Evolutionary conservation across 53 echinoderm and acorn worm species (phyloP).

Genomic region (Holothuria scabra): DNA sequence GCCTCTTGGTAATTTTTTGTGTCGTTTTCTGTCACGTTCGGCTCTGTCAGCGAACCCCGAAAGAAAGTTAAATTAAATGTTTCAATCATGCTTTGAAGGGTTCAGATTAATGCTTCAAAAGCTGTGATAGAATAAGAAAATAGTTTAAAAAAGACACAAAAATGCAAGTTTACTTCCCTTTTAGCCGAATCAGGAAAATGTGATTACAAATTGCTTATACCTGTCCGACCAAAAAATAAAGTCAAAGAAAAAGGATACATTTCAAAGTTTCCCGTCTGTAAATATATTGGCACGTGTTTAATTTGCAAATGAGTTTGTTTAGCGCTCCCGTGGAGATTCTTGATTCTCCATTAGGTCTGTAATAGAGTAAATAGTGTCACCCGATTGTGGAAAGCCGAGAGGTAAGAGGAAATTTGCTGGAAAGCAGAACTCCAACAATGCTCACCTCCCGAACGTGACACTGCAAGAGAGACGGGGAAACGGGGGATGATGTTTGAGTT

Average conservation of each 20-base stretch:
- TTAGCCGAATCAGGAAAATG: constrained; percentile 4
- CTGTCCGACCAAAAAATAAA: constrained; percentile 16
- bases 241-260: constrained; percentile 3
- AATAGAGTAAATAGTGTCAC: constrained; percentile 15
- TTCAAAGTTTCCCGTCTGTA: constrained; percentile 3
- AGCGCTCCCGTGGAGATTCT: constrained; percentile 11
- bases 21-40: no score
- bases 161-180: no score
- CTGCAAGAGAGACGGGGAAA: constrained; percentile 11
- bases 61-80: no score
- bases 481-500: constrained; percentile 17
- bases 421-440: constrained; percentile 24
- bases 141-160: no score
- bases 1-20: no score
- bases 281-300: constrained; percentile 39
- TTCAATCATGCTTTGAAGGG: no score
- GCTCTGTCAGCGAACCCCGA: no score
- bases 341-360: constrained; percentile 39
- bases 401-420: constrained; percentile 17
- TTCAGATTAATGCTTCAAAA: no score
- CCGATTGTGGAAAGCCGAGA: constrained; percentile 1
- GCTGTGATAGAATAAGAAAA: no score
- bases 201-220: constrained; percentile 25
- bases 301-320: constrained; percentile 46
- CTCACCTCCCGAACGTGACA: constrained; percentile 30